A percentile compares a stretch with the other conserved stretches of the same genome.
Conservation (phyloP, 2,888 invertebrate species). For the Pammene aurita region DNA sequence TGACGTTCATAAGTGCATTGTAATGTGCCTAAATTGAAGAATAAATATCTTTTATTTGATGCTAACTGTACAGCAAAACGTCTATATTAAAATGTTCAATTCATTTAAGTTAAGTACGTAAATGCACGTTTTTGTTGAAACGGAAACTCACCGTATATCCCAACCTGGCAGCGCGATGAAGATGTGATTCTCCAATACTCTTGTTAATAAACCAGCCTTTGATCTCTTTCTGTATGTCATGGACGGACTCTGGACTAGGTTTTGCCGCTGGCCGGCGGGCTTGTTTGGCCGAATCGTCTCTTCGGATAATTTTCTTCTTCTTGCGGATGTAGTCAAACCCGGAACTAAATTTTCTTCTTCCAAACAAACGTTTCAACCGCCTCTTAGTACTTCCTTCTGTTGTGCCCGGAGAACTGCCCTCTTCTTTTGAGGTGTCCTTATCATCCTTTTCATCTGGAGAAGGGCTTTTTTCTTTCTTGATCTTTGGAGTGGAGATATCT, state of each 20-base stretch:
- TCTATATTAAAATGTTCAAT: not conserved
- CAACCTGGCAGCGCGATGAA: conserved; percentile 95
- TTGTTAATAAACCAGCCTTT: conserved; percentile 97
- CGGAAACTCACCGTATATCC: conserved; percentile 89
- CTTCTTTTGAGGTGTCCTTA: conserved; percentile 74
- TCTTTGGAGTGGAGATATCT: conserved; percentile 63
- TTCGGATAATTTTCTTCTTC: conserved; percentile 89
- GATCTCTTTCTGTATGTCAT: conserved; percentile 93
- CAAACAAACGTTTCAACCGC: conserved; percentile 85
- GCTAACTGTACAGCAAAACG: too few species aligned
- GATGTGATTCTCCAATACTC: conserved; percentile 95
- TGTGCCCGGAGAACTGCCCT: conserved; percentile 58
- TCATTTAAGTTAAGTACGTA: not conserved
- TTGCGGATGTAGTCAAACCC: conserved; percentile 95
- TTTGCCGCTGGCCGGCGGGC: conserved; percentile 75
- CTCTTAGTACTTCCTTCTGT: conserved; percentile 75
- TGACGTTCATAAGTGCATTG: too few species aligned
- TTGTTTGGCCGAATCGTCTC: conserved; percentile 78
- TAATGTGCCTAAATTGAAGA: too few species aligned
- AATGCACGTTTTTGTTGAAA: not conserved
- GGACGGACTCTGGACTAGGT: conserved; percentile 86
- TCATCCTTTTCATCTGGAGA: conserved; percentile 74
- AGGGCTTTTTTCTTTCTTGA: conserved; percentile 64
- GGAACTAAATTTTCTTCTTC: conserved; percentile 90
- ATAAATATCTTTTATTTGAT: too few species aligned